phyloP scores from a whole-genome alignment of 2,888 invertebrate species.

The Ennomos erosarius region DNA sequence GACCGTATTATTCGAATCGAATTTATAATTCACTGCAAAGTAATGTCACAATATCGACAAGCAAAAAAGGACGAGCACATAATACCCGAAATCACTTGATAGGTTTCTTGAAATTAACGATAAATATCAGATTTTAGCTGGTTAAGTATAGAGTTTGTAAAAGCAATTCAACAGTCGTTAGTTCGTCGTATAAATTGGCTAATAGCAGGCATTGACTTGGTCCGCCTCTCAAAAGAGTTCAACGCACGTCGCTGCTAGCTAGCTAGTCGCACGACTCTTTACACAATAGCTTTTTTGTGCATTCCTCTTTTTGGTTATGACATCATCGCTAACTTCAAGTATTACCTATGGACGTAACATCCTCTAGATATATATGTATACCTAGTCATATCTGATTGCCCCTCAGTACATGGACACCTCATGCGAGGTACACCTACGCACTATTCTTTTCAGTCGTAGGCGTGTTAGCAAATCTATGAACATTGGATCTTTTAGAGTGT shows the following conservation, averaged over 20 bases:
- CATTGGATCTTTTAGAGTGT: too few relatives aligned
- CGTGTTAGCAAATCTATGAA: slow-evolving; percentile 6
- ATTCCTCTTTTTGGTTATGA: slow-evolving; percentile 79
- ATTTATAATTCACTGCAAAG: slow-evolving; percentile 12
- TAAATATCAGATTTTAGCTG: slow-evolving; percentile 31
- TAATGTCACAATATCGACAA: slow-evolving; percentile 10
- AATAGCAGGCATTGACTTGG: slow-evolving; percentile 75
- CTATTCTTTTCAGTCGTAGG: slow-evolving; percentile 19
- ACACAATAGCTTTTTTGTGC: slow-evolving; percentile 83
- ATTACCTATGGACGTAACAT: slow-evolving; percentile 41
- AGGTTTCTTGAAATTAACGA: slow-evolving; percentile 32
- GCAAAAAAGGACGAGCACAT: slow-evolving; percentile 11
- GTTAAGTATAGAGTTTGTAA: slow-evolving; percentile 44
- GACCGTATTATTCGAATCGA: slow-evolving; percentile 1
- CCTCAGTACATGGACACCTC: slow-evolving; percentile 18
- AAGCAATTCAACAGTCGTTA: slow-evolving; percentile 63
- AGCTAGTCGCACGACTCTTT: slow-evolving; percentile 78
- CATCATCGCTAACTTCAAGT: slow-evolving; percentile 67
- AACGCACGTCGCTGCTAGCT: slow-evolving; percentile 74
- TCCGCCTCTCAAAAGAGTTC: slow-evolving; percentile 77
- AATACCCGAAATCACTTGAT: slow-evolving; percentile 12
- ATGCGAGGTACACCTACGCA: slow-evolving; percentile 14
- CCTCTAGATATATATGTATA: slow-evolving; percentile 33
- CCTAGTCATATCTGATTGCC: slow-evolving; percentile 32
- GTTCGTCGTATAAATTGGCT: slow-evolving; percentile 69